Conservation (phyloP, 2,888 invertebrate species). For the Allygus modestus region DNA sequence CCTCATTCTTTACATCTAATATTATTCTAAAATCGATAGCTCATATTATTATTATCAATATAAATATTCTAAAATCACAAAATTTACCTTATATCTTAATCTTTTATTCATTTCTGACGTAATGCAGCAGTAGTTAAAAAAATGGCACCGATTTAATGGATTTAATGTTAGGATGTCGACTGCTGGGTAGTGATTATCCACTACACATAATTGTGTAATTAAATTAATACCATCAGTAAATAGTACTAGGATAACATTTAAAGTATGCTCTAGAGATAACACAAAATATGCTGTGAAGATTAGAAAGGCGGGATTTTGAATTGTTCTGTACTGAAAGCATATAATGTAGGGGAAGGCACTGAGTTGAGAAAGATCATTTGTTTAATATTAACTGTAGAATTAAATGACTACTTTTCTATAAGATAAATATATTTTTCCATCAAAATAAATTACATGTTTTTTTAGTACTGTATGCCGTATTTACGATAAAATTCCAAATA, state of each 20-base stretch:
- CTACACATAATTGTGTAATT: neutral
- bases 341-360: slow-evolving; percentile 28
- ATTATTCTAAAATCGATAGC: slow-evolving; percentile 62
- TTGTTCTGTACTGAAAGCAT: slow-evolving; percentile 11
- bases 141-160: slow-evolving; percentile 35
- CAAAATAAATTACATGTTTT: neutral
- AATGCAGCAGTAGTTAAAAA: slow-evolving; percentile 54
- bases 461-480: no score
- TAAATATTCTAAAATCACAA: slow-evolving; percentile 62
- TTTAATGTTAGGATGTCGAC: neutral
- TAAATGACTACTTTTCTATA: neutral
- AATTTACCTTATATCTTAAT: slow-evolving; percentile 61
- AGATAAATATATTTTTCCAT: neutral
- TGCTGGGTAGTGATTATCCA: neutral
- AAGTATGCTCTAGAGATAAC: neutral
- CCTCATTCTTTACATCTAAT: slow-evolving; percentile 61
- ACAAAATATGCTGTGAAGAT: neutral
- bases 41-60: slow-evolving; percentile 62
- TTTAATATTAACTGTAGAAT: slow-evolving; percentile 1
- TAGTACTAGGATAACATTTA: neutral
- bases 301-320: neutral
- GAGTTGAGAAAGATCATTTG: slow-evolving; percentile 7
- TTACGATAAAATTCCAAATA: no score
- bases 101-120: slow-evolving; percentile 59
- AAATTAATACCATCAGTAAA: neutral